A percentile compares a stretch with the other conserved stretches of the same genome.
These are phyloP conservation scores for Ophion slaviceki DNA, from an alignment of 2,888 invertebrate genomes.

Conservation along the genomic window DNA sequence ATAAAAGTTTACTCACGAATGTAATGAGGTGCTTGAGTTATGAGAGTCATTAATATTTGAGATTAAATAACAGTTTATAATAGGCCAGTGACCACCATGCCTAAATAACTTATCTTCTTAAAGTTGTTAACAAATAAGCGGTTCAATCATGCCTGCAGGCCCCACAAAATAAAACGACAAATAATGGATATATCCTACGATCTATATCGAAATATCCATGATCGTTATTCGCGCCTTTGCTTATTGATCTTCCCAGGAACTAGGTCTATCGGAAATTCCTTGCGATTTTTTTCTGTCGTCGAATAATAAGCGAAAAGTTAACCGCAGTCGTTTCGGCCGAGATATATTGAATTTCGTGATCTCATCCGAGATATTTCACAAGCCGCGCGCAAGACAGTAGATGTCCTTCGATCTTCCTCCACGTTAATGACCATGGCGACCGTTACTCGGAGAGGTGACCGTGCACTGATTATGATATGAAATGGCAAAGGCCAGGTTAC, in stretches of 20 bases:
- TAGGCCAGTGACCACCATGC: neutral
- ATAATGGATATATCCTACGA: conserved; percentile 6
- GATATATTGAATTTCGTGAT: conserved; percentile 9
- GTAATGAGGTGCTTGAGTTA: no score
- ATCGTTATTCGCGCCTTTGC: conserved; percentile 48
- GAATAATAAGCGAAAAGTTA: conserved; percentile 21
- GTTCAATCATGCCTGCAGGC: neutral
- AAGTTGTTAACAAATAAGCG: conserved; percentile 24
- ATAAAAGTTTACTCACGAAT: no score
- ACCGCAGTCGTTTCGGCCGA: conserved; percentile 3
- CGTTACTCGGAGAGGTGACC: neutral
- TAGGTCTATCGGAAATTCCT: conserved; percentile 36
- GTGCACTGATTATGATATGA: neutral
- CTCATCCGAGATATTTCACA: neutral
- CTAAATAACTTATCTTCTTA: neutral
- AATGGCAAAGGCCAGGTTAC: neutral
- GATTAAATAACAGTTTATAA: neutral
- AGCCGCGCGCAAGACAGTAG: neutral
- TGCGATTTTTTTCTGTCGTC: neutral
- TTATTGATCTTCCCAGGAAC: conserved; percentile 41
- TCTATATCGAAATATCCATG: conserved; percentile 33
- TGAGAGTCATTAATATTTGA: no score
- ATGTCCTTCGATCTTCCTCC: neutral
- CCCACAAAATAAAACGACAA: conserved; percentile 16
- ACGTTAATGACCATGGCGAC: neutral